A percentile compares a stretch with the other conserved stretches of the same genome.
Evolutionary conservation across 2,113 vertebrate species (phyloP).

Genomic region (Holacanthus passer): DNA sequence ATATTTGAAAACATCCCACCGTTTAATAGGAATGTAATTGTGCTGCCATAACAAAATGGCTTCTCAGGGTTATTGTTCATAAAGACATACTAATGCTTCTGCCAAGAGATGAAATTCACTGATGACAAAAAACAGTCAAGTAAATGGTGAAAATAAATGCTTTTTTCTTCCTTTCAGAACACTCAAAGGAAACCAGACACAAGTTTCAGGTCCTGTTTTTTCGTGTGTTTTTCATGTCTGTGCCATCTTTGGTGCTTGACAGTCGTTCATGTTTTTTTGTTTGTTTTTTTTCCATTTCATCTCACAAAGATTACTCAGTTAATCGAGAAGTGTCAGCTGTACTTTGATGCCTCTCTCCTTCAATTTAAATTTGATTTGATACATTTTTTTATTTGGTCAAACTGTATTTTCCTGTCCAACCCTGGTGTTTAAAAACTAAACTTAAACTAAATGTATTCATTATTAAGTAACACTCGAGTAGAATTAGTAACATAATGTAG

Average conservation of each 20-base stretch:
- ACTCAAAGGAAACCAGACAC: background rate
- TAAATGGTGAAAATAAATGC: background rate
- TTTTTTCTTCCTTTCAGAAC: background rate
- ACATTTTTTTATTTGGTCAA: background rate
- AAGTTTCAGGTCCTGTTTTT: background rate
- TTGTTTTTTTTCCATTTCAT: background rate
- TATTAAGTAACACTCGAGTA: background rate
- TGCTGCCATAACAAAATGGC: conserved; percentile 26
- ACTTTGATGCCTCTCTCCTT: background rate
- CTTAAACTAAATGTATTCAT: too few species aligned
- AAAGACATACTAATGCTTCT: background rate
- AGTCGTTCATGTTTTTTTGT: background rate
- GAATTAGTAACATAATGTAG: background rate
- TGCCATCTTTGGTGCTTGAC: background rate
- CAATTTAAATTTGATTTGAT: background rate
- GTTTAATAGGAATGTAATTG: conserved; percentile 43
- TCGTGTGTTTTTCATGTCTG: too few species aligned
- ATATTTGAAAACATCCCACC: conserved; percentile 52
- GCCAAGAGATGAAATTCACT: conserved; percentile 13
- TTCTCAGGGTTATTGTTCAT: conserved; percentile 19
- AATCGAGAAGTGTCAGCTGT: background rate
- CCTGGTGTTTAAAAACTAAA: background rate
- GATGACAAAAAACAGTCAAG: background rate
- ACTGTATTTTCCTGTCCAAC: background rate
- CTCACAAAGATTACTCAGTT: background rate